A percentile compares a stretch with the other conserved stretches of the same genome.
Evolutionary conservation across 2,888 invertebrate species (phyloP).

Genomic region (Aphelenchoides bicaudatus): DNA sequence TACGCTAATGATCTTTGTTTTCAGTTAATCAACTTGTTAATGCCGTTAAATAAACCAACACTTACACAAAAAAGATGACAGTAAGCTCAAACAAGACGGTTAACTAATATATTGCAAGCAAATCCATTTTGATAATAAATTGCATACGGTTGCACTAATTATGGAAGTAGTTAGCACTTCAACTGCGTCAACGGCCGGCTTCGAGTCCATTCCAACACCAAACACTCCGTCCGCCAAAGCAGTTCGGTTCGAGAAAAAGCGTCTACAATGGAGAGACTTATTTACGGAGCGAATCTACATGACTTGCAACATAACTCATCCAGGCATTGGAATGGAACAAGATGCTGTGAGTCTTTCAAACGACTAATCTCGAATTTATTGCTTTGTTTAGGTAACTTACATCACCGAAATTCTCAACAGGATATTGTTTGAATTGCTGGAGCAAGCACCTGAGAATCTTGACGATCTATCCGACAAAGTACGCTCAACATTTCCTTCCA

Average conservation of each 20-base stretch:
- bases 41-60: too few species aligned
- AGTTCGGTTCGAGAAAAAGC: constrained; percentile 24
- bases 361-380: too few species aligned
- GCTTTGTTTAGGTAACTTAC: too few species aligned
- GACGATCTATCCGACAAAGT: constrained; percentile 31
- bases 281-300: constrained; percentile 36
- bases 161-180: neutral
- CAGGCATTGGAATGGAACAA: constrained; percentile 48
- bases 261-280: constrained; percentile 30
- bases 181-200: neutral
- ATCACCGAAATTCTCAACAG: constrained; percentile 41
- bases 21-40: too few species aligned
- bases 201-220: neutral
- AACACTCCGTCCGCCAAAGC: too few species aligned
- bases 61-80: too few species aligned
- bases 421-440: constrained; percentile 39
- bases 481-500: constrained; percentile 27
- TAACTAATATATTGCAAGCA: too few species aligned
- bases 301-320: constrained; percentile 43
- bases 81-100: too few species aligned
- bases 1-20: too few species aligned
- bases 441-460: constrained; percentile 26
- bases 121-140: too few species aligned
- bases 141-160: too few species aligned
- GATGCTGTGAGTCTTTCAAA: constrained; percentile 52